Evolutionary conservation across 2,797 vertebrate species (phyloP).

Genomic region (Columba guinea): DNA sequence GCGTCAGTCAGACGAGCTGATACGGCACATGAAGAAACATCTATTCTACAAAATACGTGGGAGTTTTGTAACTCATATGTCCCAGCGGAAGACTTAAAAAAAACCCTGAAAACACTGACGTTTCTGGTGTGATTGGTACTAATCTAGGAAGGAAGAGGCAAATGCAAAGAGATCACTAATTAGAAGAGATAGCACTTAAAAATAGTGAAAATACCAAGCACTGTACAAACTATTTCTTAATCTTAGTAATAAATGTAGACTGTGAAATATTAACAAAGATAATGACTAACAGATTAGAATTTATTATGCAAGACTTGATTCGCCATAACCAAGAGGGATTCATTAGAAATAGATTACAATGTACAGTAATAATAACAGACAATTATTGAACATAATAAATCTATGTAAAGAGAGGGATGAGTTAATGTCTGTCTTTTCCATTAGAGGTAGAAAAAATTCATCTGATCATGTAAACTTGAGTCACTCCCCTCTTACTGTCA

Average conservation of each 20-base stretch:
- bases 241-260: constrained; percentile 50
- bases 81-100: neutral
- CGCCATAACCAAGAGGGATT: constrained; percentile 64
- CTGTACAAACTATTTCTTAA: constrained; percentile 4
- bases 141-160: neutral
- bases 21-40: neutral
- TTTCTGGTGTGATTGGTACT: neutral
- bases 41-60: neutral
- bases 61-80: constrained; percentile 1
- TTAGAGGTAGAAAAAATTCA: constrained; percentile 30
- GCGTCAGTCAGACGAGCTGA: constrained; percentile 6
- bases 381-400: constrained; percentile 63
- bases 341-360: constrained; percentile 68
- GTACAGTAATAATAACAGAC: constrained; percentile 69
- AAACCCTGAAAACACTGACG: neutral
- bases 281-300: constrained; percentile 56
- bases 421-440: constrained; percentile 53
- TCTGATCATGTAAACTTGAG: constrained; percentile 20
- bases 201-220: constrained; percentile 35
- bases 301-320: constrained; percentile 49
- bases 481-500: neutral
- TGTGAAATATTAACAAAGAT: constrained; percentile 50
- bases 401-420: constrained; percentile 48
- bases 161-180: constrained; percentile 22
- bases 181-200: constrained; percentile 27